Conservation (phyloP, 1,140 invertebrate species). For the Antheraea pernyi region DNA sequence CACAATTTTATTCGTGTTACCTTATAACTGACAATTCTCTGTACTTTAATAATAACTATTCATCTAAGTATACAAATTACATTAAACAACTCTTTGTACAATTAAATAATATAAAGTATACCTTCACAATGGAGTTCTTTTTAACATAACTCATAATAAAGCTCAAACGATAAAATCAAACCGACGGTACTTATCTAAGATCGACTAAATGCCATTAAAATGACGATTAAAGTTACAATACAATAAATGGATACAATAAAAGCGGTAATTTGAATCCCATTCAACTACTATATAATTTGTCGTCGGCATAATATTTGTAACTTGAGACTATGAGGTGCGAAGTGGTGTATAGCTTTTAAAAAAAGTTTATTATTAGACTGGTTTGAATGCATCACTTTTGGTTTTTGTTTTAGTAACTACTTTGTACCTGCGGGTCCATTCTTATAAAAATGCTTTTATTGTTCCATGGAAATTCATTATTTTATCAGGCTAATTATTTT, state of each 20-base stretch:
- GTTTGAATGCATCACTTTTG: neutral
- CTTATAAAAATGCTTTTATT: too few species aligned
- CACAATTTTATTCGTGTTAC: too few species aligned
- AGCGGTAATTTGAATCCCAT: slow-evolving; percentile 19
- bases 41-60: too few species aligned
- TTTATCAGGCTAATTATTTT: too few species aligned
- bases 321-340: slow-evolving; percentile 22
- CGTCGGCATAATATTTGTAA: slow-evolving; percentile 23
- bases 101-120: neutral
- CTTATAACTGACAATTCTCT: too few species aligned
- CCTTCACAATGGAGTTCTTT: neutral
- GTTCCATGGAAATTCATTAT: too few species aligned
- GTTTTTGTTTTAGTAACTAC: neutral
- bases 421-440: too few species aligned
- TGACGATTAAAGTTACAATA: slow-evolving; percentile 17
- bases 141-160: slow-evolving; percentile 1
- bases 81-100: too few species aligned
- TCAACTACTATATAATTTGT: slow-evolving; percentile 11
- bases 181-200: slow-evolving; percentile 3
- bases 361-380: neutral
- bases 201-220: slow-evolving; percentile 22
- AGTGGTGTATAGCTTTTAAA: slow-evolving; percentile 5
- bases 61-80: too few species aligned
- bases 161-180: slow-evolving; percentile 10
- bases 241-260: slow-evolving; percentile 13